Evolutionary conservation across 2,113 vertebrate genomes (phyloP).

Genomic region (Ondatra zibethicus): DNA sequence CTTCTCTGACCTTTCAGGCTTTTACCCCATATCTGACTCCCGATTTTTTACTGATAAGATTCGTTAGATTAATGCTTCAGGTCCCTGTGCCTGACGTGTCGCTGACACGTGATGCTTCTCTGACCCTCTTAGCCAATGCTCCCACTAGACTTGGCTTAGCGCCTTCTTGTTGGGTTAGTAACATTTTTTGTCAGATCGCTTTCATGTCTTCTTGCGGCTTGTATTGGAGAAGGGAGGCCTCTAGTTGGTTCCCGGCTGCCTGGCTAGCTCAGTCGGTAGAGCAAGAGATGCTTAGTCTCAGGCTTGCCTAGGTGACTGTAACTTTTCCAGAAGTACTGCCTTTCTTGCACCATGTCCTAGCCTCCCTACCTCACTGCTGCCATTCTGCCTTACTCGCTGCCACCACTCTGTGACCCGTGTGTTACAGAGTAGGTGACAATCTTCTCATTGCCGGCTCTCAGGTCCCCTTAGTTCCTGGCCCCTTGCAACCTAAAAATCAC

Average conservation of each 20-base stretch:
- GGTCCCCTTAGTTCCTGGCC: neutral
- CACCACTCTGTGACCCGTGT: neutral
- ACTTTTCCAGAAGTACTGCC: neutral
- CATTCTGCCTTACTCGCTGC: no score
- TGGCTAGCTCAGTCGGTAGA: no score
- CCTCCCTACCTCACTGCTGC: neutral
- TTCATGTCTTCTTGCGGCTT: neutral
- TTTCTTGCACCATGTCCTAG: neutral
- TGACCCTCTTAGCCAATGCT: neutral
- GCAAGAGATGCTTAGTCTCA: no score
- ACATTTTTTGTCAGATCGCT: neutral
- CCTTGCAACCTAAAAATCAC: neutral
- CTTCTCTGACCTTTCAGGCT: no score
- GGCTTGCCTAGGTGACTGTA: neutral
- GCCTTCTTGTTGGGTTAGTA: neutral
- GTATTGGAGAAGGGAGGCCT: no score
- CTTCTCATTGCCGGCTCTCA: neutral
- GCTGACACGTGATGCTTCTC: neutral
- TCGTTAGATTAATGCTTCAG: no score
- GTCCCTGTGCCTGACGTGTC: neutral
- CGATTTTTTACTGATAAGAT: no score
- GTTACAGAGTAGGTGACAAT: neutral
- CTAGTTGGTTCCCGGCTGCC: no score
- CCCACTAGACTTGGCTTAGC: neutral
- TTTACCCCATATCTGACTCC: no score